Conservation (phyloP, 2,113 vertebrate genomes). For the Phylloscopus trochilus region DNA sequence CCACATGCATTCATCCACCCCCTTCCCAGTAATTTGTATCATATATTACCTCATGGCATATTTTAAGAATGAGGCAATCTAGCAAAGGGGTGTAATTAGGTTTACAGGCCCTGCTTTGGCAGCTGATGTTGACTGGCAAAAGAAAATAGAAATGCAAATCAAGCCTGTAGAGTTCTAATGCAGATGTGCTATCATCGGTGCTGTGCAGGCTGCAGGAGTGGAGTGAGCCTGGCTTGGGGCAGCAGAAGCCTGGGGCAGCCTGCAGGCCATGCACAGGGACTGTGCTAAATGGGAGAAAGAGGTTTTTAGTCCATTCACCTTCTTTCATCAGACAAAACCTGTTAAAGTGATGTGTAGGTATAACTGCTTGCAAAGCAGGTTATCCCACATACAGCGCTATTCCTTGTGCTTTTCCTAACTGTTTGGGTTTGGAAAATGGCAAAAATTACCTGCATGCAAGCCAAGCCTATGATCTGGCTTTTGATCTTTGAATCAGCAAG, state of each 20-base stretch:
- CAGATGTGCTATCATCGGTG: slow-evolving; percentile 14
- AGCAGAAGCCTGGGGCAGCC: not conserved
- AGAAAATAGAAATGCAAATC: slow-evolving; percentile 58
- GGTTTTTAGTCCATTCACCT: not conserved
- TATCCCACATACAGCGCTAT: fast-evolving
- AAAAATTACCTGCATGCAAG: not conserved
- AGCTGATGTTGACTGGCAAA: slow-evolving; percentile 45
- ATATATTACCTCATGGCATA: slow-evolving; percentile 36
- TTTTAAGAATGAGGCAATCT: slow-evolving; percentile 48
- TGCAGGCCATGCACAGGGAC: not conserved
- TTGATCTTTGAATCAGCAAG: not conserved
- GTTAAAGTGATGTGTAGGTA: not conserved
- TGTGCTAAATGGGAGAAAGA: not conserved
- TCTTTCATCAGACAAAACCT: not conserved
- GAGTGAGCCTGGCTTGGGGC: not conserved
- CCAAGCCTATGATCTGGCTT: not conserved
- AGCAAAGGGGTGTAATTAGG: slow-evolving; percentile 35
- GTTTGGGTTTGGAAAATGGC: not conserved
- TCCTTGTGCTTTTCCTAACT: not conserved
- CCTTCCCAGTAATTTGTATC: not conserved
- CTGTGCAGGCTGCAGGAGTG: not conserved
- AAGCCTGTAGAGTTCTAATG: slow-evolving; percentile 20
- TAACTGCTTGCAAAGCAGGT: not conserved
- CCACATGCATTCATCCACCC: not conserved
- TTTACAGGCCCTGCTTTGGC: slow-evolving; percentile 28